Evolutionary conservation across 2,797 vertebrate genomes (phyloP).

Genomic region (Corythornis leucogaster): DNA sequence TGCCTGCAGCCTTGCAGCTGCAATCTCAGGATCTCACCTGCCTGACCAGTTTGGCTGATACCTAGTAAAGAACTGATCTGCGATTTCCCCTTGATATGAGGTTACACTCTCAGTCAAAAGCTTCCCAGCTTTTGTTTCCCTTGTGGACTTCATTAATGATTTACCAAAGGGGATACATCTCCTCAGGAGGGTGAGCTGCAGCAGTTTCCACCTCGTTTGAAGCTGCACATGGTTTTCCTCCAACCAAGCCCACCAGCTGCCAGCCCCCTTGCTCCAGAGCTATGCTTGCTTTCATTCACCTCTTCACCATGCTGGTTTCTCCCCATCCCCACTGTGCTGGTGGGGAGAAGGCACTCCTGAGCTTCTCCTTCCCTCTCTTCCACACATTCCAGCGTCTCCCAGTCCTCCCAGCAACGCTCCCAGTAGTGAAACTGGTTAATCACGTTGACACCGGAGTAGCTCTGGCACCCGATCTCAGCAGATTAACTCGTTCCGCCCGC

Average conservation of each 20-base stretch:
- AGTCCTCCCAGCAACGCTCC: not conserved
- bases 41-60: not conserved
- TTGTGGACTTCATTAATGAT: rapidly evolving
- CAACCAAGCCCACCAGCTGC: not conserved
- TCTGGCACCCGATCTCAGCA: not conserved
- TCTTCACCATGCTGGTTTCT: not conserved
- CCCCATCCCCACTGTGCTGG: rapidly evolving
- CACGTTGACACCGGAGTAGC: not conserved
- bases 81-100: not conserved
- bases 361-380: not conserved
- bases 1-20: not conserved
- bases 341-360: not conserved
- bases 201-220: not conserved
- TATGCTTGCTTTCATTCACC: rapidly evolving
- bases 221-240: not conserved
- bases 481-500: conserved; percentile 22
- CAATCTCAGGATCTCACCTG: not conserved
- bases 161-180: not conserved
- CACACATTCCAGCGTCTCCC: not conserved
- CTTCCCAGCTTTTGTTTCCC: not conserved
- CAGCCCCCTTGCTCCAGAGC: rapidly evolving
- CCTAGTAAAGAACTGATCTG: not conserved
- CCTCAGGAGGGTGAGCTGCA: not conserved
- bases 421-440: conserved; percentile 44
- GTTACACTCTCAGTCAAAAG: not conserved